phyloP scores from a whole-genome alignment of 2,888 invertebrate genomes.

The Mylabris sibirica region DNA sequence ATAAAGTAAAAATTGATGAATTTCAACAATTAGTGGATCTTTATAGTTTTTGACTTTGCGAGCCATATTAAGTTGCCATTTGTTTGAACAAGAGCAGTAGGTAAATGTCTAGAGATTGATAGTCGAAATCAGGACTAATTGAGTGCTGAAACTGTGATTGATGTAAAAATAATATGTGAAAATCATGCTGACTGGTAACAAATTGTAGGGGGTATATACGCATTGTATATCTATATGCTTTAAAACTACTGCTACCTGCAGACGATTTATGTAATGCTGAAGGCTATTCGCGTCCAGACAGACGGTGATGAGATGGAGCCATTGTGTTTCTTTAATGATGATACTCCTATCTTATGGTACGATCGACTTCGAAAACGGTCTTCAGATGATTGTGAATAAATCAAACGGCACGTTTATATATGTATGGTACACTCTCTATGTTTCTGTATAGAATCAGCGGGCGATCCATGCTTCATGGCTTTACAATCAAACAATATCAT shows the following conservation, averaged over 20 bases:
- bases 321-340: slow-evolving; percentile 44
- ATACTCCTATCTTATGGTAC: slow-evolving; percentile 40
- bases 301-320: slow-evolving; percentile 36
- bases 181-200: slow-evolving; percentile 59
- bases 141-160: slow-evolving; percentile 60
- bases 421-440: not conserved
- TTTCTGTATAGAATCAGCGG: slow-evolving; percentile 3
- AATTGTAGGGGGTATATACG: slow-evolving; percentile 41
- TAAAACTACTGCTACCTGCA: slow-evolving; percentile 52
- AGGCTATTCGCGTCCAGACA: slow-evolving; percentile 37
- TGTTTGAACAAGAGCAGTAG: slow-evolving; percentile 26
- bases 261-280: slow-evolving; percentile 54
- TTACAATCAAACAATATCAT: slow-evolving; percentile 10
- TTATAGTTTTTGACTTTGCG: not conserved
- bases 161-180: slow-evolving; percentile 61
- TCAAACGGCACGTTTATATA: slow-evolving; percentile 34
- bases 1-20: not conserved
- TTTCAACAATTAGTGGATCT: not conserved
- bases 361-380: slow-evolving; percentile 40
- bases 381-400: slow-evolving; percentile 32
- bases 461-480: not conserved
- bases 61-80: not conserved
- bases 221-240: slow-evolving; percentile 10
- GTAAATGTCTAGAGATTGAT: slow-evolving; percentile 46
- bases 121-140: slow-evolving; percentile 53